A percentile compares a stretch with the other conserved stretches of the same genome.
These are phyloP conservation scores for Pandemis corylana DNA, from an alignment of 2,888 invertebrate genomes.

Conservation along the genomic window DNA sequence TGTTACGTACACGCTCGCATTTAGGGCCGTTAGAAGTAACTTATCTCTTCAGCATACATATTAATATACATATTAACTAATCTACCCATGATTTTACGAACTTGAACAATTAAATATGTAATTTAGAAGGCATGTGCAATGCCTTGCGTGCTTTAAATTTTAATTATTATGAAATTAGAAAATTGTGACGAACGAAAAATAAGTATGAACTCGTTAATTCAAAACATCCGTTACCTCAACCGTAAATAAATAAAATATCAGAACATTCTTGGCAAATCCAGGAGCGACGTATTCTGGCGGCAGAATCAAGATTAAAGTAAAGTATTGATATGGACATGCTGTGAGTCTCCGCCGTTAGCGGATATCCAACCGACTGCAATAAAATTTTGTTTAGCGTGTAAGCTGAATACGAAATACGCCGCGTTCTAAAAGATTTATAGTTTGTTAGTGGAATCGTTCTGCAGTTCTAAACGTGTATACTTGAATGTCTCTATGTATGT, in stretches of 20 bases:
- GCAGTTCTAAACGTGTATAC: slow-evolving; percentile 17
- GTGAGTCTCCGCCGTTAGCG: slow-evolving; percentile 10
- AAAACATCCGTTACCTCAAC: too few species aligned
- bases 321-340: slow-evolving; percentile 14
- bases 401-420: slow-evolving; percentile 20
- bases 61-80: too few species aligned
- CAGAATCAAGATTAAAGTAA: slow-evolving; percentile 6
- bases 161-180: too few species aligned
- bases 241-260: not conserved
- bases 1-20: too few species aligned
- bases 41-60: too few species aligned
- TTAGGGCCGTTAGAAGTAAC: too few species aligned
- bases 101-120: too few species aligned
- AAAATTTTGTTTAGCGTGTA: slow-evolving; percentile 31
- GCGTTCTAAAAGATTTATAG: slow-evolving; percentile 30
- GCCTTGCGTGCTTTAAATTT: too few species aligned
- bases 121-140: too few species aligned
- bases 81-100: not conserved
- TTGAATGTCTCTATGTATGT: slow-evolving; percentile 3
- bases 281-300: slow-evolving; percentile 7
- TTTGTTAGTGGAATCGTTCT: slow-evolving; percentile 35
- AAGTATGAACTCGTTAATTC: too few species aligned
- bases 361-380: slow-evolving; percentile 19
- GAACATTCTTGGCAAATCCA: not conserved
- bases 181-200: too few species aligned